These are phyloP conservation scores for Boulengeromyrus knoepffleri DNA, from an alignment of 2,113 vertebrate species.

Conservation along the genomic window DNA sequence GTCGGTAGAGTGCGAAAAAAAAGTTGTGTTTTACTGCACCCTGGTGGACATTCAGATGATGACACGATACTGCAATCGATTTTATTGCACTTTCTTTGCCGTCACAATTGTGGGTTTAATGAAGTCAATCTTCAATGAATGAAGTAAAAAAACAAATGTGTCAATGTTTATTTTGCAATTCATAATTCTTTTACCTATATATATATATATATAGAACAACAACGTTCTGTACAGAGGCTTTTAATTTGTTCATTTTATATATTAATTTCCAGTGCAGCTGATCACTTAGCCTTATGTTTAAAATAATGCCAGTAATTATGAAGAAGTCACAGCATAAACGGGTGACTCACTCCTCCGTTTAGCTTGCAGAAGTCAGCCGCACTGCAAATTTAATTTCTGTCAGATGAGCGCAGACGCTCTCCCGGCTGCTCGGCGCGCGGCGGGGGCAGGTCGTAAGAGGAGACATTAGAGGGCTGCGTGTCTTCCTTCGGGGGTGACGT, in stretches of 20 bases:
- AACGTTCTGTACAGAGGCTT: not conserved
- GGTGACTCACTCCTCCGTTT: not conserved
- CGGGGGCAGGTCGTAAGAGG: not conserved
- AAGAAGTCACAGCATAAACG: not conserved
- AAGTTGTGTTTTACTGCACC: slow-evolving; percentile 13
- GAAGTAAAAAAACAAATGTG: not conserved
- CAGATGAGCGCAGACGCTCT: not conserved
- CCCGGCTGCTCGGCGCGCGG: not conserved
- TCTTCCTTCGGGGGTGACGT: slow-evolving; percentile 33
- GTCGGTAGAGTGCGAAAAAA: not conserved
- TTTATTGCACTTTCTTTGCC: not conserved
- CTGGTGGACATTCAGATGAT: slow-evolving; percentile 9
- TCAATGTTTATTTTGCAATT: not conserved
- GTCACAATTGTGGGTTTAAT: not conserved
- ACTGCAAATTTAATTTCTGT: not conserved
- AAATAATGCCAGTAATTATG: not conserved
- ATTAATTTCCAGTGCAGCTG: not conserved
- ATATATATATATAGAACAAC: not conserved
- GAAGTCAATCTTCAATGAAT: not conserved
- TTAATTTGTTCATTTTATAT: not conserved
- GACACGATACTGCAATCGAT: not conserved
- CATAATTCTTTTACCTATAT: not conserved
- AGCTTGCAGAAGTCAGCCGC: not conserved
- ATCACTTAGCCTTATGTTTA: not conserved
- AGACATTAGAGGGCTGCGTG: not conserved